Evolutionary conservation across 2,888 invertebrate genomes (phyloP), one percentile per base, ranked within the genome.

Genomic region (Phengaris alcon): DNA sequence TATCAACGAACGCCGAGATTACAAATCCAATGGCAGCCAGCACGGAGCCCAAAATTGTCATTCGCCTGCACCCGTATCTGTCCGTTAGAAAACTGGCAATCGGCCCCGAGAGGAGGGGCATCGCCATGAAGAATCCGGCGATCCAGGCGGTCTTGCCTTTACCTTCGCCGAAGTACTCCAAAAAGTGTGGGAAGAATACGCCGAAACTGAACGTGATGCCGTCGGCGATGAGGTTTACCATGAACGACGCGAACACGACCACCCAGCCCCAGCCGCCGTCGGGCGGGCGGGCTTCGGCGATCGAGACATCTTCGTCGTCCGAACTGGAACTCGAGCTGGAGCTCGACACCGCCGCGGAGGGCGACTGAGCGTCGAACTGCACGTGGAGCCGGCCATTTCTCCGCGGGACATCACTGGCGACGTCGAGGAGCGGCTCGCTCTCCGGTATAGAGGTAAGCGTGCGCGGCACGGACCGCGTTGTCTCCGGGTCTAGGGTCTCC

Each of bases 261-360:
- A 98, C 96, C 98, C 98, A 98, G 6, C 98, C 98, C 96, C 97
- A 98, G 13, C 98, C 98, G 10, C 97, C 98, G 87, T 98, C 98
- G 2, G 97, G 97, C 0, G 97, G 96, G 35, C 95, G 91, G 0
- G 96, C 95, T 85, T 96, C 96, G 8, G 96, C 93, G 82, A 95
- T 90, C 73, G 95, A 94, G 12, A 94, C 94, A 68, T 95, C 93
- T 77, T 95, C 95, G 76, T 95, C 95, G 79, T 95, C 95, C 73
- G 94, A 94, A 70, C 94, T 94, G 77, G 94, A 89, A 74, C 90
- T 90, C 78, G 93, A 82, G 51, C 88, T 90, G 77, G 84, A 82
- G 51, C 85, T 83, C 64, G 93, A 89, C 1, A 88, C 88, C 78
- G 93, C 86, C 64, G 91, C 85, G 77, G 89, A 83, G 80, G 94